Evolutionary conservation across 1,140 invertebrate species (phyloP).

Genomic region (Phortica variegata): DNA sequence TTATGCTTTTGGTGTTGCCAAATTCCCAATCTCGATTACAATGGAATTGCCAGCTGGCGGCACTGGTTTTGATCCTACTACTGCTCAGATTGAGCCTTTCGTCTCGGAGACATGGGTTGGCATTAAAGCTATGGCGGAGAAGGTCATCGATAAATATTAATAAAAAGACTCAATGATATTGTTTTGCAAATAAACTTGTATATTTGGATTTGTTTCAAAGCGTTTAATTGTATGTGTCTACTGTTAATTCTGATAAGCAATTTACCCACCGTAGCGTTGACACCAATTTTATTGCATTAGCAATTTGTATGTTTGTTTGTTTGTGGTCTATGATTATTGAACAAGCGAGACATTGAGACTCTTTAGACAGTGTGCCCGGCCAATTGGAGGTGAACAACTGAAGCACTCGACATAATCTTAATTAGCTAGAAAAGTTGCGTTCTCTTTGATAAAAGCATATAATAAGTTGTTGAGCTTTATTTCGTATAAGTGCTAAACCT

Average conservation of each 20-base stretch:
- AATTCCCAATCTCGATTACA: slow-evolving; percentile 67
- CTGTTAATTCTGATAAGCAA: too few species aligned
- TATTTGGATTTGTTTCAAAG: too few species aligned
- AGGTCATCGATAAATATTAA: slow-evolving; percentile 42
- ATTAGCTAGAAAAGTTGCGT: too few species aligned
- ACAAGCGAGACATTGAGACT: slow-evolving; percentile 21
- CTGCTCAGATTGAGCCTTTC: slow-evolving; percentile 62
- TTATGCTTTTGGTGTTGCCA: slow-evolving; percentile 63
- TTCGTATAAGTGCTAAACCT: too few species aligned
- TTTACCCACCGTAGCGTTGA: too few species aligned
- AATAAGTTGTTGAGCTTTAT: too few species aligned
- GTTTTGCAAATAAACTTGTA: background rate
- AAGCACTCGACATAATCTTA: too few species aligned
- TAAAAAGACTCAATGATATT: background rate
- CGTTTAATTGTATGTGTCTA: slow-evolving; percentile 50
- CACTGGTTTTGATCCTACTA: slow-evolving; percentile 65
- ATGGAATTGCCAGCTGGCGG: slow-evolving; percentile 71
- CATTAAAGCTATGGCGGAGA: slow-evolving; percentile 58
- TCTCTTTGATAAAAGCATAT: too few species aligned
- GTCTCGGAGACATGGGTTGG: slow-evolving; percentile 76
- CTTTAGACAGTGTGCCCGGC: background rate
- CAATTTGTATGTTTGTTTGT: background rate
- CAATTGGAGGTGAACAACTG: too few species aligned
- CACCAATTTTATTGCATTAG: slow-evolving; percentile 6
- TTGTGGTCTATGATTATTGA: too few species aligned